Percentiles rank a stretch among this genome's conserved stretches.
phyloP scores from a whole-genome alignment of 1,140 invertebrate species.

The Drosophila yakuba region DNA sequence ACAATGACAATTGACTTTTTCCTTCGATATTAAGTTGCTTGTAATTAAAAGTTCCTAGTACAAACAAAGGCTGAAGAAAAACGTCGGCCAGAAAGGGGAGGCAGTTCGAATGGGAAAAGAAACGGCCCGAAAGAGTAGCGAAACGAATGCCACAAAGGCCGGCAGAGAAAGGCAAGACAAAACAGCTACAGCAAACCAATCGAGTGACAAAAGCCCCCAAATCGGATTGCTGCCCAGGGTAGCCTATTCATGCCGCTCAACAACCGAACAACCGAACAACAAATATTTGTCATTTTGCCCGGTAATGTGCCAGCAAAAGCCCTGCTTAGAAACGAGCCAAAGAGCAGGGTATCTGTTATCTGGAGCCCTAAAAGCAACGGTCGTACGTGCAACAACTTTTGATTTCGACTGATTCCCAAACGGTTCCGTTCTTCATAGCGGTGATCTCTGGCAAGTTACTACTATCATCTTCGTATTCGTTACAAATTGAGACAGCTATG shows the following conservation, averaged over 20 bases:
- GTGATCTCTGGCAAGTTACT: slow-evolving; percentile 23
- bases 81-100: slow-evolving; percentile 17
- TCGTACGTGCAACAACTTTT: slow-evolving; percentile 70
- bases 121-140: slow-evolving; percentile 76
- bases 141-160: slow-evolving; percentile 72
- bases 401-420: slow-evolving; percentile 57
- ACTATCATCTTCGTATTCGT: neutral
- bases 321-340: slow-evolving; percentile 46
- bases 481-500: too few relatives aligned
- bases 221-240: slow-evolving; percentile 73
- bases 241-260: slow-evolving; percentile 73
- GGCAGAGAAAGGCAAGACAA: slow-evolving; percentile 73
- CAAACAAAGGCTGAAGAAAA: slow-evolving; percentile 64
- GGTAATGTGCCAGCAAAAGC: slow-evolving; percentile 61
- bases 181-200: slow-evolving; percentile 66
- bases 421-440: slow-evolving; percentile 60
- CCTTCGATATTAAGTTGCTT: slow-evolving; percentile 69
- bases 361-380: slow-evolving; percentile 22
- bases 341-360: slow-evolving; percentile 5
- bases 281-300: slow-evolving; percentile 76
- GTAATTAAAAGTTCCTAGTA: slow-evolving; percentile 72
- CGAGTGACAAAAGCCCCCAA: slow-evolving; percentile 77
- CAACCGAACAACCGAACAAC: slow-evolving; percentile 78
- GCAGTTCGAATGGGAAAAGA: slow-evolving; percentile 44
- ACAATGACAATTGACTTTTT: slow-evolving; percentile 80